Percentiles rank a stretch among this genome's conserved stretches.
Evolutionary conservation across 2,113 vertebrate species (phyloP).

Genomic region (Brachyhypopomus gauderio): DNA sequence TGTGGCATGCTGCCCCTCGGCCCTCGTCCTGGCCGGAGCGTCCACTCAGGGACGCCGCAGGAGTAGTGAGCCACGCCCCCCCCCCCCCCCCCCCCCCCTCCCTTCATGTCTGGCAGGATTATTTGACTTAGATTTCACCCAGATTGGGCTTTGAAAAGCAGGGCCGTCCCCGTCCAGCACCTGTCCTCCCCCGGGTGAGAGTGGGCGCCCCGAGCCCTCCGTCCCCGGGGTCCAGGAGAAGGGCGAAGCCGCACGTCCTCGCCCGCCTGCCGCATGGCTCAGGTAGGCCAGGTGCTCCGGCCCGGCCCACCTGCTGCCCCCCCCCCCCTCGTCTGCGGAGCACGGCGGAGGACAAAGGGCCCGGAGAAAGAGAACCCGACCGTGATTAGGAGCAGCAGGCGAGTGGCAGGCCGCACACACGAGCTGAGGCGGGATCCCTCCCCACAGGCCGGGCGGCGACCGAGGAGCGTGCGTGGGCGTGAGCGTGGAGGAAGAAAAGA

Average conservation of each 20-base stretch:
- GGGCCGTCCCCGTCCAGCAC: conserved; percentile 57
- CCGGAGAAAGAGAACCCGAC: conserved; percentile 34
- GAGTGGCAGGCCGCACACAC: conserved; percentile 21
- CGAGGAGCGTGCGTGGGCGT: background rate
- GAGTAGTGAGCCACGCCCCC: too few species aligned
- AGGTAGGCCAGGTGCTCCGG: conserved; percentile 65
- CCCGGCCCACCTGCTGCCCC: conserved; percentile 61
- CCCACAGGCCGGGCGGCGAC: conserved; percentile 35
- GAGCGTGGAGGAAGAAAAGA: background rate
- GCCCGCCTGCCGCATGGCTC: conserved; percentile 48
- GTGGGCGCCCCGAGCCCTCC: conserved; percentile 49
- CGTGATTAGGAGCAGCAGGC: conserved; percentile 47
- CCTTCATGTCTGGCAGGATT: conserved; percentile 62
- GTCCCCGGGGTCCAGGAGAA: conserved; percentile 46
- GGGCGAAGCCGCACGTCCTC: conserved; percentile 38
- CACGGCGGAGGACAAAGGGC: conserved; percentile 58
- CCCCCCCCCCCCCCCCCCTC: background rate
- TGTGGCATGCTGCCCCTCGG: background rate
- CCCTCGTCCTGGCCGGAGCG: background rate
- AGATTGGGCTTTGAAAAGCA: conserved; percentile 48
- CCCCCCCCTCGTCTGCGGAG: conserved; percentile 55
- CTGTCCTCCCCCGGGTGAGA: conserved; percentile 57
- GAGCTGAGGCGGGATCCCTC: conserved; percentile 32
- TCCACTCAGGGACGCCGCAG: background rate
- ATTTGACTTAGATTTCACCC: conserved; percentile 68